Evolutionary conservation across 2,888 invertebrate species (phyloP).

Genomic region (Ctenicera cuprea): DNA sequence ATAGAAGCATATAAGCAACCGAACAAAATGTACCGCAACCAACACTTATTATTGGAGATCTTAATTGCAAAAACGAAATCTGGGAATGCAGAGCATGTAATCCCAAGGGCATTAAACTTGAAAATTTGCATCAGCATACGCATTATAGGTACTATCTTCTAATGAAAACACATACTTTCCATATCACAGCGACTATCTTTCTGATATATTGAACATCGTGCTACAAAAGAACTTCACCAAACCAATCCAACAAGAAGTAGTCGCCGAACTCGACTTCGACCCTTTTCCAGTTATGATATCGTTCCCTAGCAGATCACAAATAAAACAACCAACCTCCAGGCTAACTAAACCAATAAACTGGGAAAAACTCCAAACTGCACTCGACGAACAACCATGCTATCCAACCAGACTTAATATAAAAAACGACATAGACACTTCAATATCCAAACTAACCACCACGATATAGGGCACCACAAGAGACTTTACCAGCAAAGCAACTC

Average conservation of each 20-base stretch:
- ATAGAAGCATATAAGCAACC: neutral
- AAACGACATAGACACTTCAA: conserved; percentile 4
- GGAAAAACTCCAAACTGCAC: neutral
- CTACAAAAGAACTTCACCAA: conserved; percentile 34
- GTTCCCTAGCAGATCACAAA: conserved; percentile 6
- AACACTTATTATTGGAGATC: conserved; percentile 39
- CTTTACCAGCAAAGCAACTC: neutral
- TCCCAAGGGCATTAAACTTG: conserved; percentile 32
- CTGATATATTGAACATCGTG: conserved; percentile 29
- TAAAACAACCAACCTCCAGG: conserved; percentile 14
- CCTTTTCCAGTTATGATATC: conserved; percentile 23
- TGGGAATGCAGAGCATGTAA: conserved; percentile 33
- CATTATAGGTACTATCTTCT: conserved; percentile 39
- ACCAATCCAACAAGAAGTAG: conserved; percentile 39
- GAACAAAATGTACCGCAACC: neutral
- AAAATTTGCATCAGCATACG: conserved; percentile 16
- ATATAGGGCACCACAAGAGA: neutral
- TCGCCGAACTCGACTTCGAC: conserved; percentile 40
- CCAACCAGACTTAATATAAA: conserved; percentile 5
- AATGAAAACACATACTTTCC: conserved; percentile 38
- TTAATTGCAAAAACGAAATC: conserved; percentile 35
- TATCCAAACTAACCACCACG: conserved; percentile 24
- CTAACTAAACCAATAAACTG: neutral
- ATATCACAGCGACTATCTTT: conserved; percentile 41
- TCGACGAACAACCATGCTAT: conserved; percentile 1